Evolutionary conservation across 2,797 vertebrate species (phyloP), one percentile per base, ranked within the genome.

Genomic region (Aldrovandia affinis): DNA sequence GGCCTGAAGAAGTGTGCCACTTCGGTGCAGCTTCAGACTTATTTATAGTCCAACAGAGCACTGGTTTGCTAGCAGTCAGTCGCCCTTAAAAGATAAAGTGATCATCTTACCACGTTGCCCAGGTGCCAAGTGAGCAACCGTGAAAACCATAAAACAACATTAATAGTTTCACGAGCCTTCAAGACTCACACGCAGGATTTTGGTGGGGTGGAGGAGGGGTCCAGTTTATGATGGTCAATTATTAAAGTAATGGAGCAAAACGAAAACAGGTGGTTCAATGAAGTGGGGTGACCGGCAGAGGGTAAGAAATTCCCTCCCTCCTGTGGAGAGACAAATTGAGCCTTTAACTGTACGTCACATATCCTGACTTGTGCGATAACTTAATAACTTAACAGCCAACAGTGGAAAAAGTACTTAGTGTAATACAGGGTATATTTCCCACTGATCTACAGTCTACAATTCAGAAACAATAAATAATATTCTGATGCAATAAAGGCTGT

Each of bases 161-260:
- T 12, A 2, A 28, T 30, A 9, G 18, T 20, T 81, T 12, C 30
- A 28, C 33, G 9, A 39, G 28, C 8, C 18, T 25, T 59, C n/a
- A 81, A 61, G 7, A 50, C n/a, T 28, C 14, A 22, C 2, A 39
- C 25, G 44, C 12, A 18, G 20, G 55, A 5, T 20, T 15, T 39
- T 5, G 75, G 55, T 14, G 30, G 55, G 15, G 2, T 42, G 3
- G n/a, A n/a, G n/a, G n/a, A n/a, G n/a, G n/a, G n/a, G n/a, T n/a
- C n/a, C 50, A 0, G 14, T 57, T 57, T 6, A 55, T 8, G 57
- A 15, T 18, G 14, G 73, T 39, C 25, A 42, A 28, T 54, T 20
- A 54, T 54, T 83, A 83, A 83, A n/a, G 81, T 57, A 50, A 83
- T 44, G 8, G 73, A 33, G 54, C n/a, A 2, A 7, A 83, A 63